Percentiles rank a stretch among this genome's conserved stretches.
Evolutionary conservation across 1,140 invertebrate genomes (phyloP).

Genomic region (Coenobita brevimanus): DNA sequence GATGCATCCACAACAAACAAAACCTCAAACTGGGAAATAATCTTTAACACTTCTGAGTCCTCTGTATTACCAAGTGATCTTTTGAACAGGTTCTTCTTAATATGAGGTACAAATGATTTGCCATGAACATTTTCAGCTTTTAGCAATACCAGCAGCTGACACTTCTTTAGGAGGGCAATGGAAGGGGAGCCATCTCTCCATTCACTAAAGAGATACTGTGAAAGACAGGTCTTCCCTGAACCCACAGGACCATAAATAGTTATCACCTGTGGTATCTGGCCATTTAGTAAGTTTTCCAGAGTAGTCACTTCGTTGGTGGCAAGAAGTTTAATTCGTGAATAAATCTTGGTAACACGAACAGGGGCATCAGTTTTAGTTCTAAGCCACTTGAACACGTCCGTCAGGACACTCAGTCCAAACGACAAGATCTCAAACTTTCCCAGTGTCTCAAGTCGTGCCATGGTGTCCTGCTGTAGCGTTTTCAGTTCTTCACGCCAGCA

Average conservation of each 20-base stretch:
- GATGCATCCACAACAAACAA: conserved; percentile 3
- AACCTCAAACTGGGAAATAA: neutral
- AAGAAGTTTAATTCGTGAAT: neutral
- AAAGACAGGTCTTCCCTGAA: conserved; percentile 55
- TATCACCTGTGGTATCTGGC: conserved; percentile 8
- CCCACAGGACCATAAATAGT: conserved; percentile 41
- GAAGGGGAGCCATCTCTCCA: neutral
- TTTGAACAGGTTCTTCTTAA: conserved; percentile 7
- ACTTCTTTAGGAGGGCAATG: conserved; percentile 8
- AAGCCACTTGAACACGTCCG: conserved; percentile 23
- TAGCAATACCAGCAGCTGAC: conserved; percentile 39
- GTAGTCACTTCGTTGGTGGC: neutral
- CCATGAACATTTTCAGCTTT: neutral
- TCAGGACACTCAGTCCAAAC: neutral
- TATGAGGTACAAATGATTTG: conserved; percentile 34
- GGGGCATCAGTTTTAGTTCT: neutral
- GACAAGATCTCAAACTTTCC: conserved; percentile 11
- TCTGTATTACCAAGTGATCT: neutral
- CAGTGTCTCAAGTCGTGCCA: neutral
- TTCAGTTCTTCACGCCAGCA: neutral
- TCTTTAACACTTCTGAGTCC: neutral
- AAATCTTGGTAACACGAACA: neutral
- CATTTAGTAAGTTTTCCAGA: neutral
- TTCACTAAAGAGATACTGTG: conserved; percentile 28
- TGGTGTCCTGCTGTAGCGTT: neutral